Evolutionary conservation across 2,797 vertebrate genomes (phyloP).

Genomic region (Myripristis jacobus): DNA sequence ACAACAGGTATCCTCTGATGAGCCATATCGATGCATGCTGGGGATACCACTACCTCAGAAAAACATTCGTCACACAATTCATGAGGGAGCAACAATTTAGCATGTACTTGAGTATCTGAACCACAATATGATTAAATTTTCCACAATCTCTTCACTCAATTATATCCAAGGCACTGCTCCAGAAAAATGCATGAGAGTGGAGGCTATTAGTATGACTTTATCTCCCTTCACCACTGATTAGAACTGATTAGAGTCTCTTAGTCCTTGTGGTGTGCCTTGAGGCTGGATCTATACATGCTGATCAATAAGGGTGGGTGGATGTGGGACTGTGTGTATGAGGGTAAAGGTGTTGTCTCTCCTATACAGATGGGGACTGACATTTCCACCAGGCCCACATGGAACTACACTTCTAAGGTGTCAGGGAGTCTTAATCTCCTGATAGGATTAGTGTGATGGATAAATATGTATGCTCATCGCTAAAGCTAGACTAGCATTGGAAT

Average conservation of each 20-base stretch:
- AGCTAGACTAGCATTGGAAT: not conserved
- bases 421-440: constrained; percentile 4
- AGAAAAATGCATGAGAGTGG: constrained; percentile 17
- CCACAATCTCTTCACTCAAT: constrained; percentile 5
- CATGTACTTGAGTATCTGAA: not conserved
- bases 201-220: constrained; percentile 25
- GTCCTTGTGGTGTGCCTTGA: constrained; percentile 31
- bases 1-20: not conserved
- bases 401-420: constrained; percentile 34
- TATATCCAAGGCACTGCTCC: constrained; percentile 15
- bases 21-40: too few relatives aligned
- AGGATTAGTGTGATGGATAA: not conserved
- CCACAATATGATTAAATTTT: constrained; percentile 14
- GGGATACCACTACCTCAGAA: not conserved
- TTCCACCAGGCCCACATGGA: not conserved
- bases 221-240: constrained; percentile 14
- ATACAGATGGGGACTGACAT: not conserved
- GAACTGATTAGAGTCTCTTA: constrained; percentile 34
- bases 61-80: not conserved
- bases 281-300: constrained; percentile 40
- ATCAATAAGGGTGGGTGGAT: constrained; percentile 52
- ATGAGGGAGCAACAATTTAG: not conserved
- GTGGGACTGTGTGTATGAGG: not conserved
- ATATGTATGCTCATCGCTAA: not conserved
- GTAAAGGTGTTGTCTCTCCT: not conserved